phyloP scores from a whole-genome alignment of 1,140 invertebrate species.

The fruit fly (Drosophila melanogaster) region Release_6_plus_ISO1_MT NT_033777.3:7442501-7443000 shows the following conservation, averaged over 20 bases:
- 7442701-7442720: not conserved
- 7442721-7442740: too few relatives aligned
- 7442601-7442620: too few relatives aligned
- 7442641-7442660: too few relatives aligned
- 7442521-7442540: conserved; percentile 20
- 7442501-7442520: conserved; percentile 42
- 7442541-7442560: conserved; percentile 15
- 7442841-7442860: conserved; percentile 51
- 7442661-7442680: too few relatives aligned
- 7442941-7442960: conserved; percentile 23
- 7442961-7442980: conserved; percentile 66
- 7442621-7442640: too few relatives aligned
- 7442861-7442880: conserved; percentile 26
- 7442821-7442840: conserved; percentile 71
- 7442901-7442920: conserved; percentile 71
- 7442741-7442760: conserved; percentile 3
- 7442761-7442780: conserved; percentile 1
- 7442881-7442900: conserved; percentile 68
- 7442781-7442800: conserved; percentile 45
- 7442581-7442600: not conserved
- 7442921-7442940: conserved; percentile 15
- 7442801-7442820: conserved; percentile 76
- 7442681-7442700: too few relatives aligned
- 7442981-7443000: conserved; percentile 51
- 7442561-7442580: not conserved